Conservation (phyloP, 2,797 vertebrate genomes). For the Hippopotamyrus pictus region DNA sequence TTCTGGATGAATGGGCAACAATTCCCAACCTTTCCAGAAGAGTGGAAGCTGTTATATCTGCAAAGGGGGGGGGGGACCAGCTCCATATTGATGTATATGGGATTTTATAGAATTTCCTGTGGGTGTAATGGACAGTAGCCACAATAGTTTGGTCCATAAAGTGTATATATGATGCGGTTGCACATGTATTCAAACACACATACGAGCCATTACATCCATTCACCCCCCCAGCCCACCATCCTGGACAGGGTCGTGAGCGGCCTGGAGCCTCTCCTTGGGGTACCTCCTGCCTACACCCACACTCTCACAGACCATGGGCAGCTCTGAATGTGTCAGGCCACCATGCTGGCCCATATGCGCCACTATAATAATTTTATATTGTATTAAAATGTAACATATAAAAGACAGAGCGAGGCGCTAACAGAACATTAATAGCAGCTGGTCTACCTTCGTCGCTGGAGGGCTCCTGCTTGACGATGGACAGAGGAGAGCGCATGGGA, state of each 20-base stretch:
- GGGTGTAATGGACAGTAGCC: background rate
- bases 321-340: background rate
- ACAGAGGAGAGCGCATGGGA: conserved; percentile 78
- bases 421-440: no score
- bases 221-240: background rate
- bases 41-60: background rate
- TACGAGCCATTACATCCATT: background rate
- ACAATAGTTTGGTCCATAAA: background rate
- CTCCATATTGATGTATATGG: background rate
- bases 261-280: background rate
- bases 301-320: background rate
- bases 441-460: conserved; percentile 78
- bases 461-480: conserved; percentile 85
- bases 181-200: background rate
- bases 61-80: background rate
- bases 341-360: background rate
- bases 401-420: background rate
- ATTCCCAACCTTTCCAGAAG: background rate
- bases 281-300: background rate
- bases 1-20: background rate
- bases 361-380: background rate
- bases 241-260: background rate
- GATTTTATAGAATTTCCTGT: background rate
- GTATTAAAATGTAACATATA: background rate
- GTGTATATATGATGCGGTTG: background rate